Evolutionary conservation across 2,888 invertebrate species (phyloP), one percentile per base, ranked within the genome.

Genomic region (Drosophila neonasuta): DNA sequence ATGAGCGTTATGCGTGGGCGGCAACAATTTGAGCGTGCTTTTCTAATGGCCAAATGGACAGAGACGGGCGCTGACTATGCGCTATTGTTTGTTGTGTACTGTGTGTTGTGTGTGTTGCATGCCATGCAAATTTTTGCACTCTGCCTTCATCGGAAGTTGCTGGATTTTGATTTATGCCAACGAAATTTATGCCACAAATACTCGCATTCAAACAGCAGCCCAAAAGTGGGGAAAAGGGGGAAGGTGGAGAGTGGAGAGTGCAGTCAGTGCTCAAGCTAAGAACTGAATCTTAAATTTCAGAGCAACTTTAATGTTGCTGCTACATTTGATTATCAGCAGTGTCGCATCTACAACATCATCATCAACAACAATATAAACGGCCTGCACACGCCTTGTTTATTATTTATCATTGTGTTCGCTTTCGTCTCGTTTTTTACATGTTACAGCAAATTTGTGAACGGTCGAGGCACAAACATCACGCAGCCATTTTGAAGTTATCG

Each of bases 111-210:
- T 42, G 44, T 30, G 54, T 44, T 64, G 77, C 67, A 71, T 63
- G 67, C 71, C 79, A 81, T 81, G 81, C 84, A 84, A 84, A 81
- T 81, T 86, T 86, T 81, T 84, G 86, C 84, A 81, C 73, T 78
- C 71, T 76, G 81, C 80, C 79, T 85, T 88, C 82, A 87, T 89
- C 90, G 90, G 90, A 90, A 90, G 90, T 90, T 82, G 85, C 86
- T 88, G 85, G 83, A 87, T 87, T 90, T 90, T 90, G 90, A 90
- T 90, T 90, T 90, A 90, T 90, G 89, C 86, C 82, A 86, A 78
- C 83, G 75, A 88, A 89, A 88, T 89, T 88, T 87, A 86, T 87
- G 81, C 85, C 80, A 86, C 60, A 69, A 49, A 58, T 61, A 74
- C 61, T 8, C 39, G 48, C 7, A 42, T 58, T 65, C 49, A 50